phyloP scores from a whole-genome alignment of 2,888 invertebrate species.

The Ypsolopha sequella region DNA sequence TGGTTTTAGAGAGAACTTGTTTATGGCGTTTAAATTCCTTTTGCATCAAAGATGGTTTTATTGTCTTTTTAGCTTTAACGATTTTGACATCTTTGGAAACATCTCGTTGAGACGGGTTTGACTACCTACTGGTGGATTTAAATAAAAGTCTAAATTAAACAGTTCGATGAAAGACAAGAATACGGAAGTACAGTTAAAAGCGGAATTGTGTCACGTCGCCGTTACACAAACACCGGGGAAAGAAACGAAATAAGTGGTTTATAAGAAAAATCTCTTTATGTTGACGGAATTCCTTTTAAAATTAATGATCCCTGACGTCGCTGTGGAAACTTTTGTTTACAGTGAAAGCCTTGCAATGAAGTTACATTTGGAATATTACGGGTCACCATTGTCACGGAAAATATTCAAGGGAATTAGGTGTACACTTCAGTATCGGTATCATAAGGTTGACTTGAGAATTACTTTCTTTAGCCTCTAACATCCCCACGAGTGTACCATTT shows the following conservation, averaged over 20 bases:
- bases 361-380: background rate
- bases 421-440: too few species aligned
- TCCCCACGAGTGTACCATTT: too few species aligned
- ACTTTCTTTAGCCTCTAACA: too few species aligned
- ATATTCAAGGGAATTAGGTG: background rate
- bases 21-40: too few species aligned
- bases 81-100: too few species aligned
- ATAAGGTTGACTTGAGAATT: too few species aligned
- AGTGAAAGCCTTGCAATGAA: background rate
- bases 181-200: background rate
- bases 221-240: background rate
- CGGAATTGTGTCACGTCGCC: conserved; percentile 1
- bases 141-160: too few species aligned
- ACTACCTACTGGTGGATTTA: too few species aligned
- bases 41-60: too few species aligned
- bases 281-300: background rate
- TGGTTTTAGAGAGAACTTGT: too few species aligned
- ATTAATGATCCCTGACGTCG: background rate
- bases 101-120: too few species aligned
- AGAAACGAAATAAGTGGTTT: background rate
- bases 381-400: background rate
- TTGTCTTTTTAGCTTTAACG: too few species aligned
- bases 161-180: background rate
- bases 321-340: background rate
- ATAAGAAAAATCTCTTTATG: background rate